phyloP scores from a whole-genome alignment of 2,113 vertebrate species.

The Callaeas wilsoni region DNA sequence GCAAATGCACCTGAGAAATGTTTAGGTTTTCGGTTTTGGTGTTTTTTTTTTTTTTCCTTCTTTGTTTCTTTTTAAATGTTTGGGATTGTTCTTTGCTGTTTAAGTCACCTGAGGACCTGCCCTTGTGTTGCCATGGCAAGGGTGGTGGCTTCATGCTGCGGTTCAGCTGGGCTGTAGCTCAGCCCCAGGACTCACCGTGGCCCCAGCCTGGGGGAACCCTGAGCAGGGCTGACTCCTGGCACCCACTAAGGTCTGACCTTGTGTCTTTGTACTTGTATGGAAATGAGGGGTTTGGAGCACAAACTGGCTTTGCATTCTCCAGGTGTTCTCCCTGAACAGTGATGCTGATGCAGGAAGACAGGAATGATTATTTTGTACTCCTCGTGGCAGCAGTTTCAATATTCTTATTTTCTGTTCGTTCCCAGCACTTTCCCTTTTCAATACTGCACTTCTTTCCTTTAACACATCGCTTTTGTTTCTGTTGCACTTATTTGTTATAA shows the following conservation, averaged over 20 bases:
- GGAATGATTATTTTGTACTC: background rate
- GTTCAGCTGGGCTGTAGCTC: background rate
- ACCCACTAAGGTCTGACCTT: background rate
- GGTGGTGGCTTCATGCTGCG: background rate
- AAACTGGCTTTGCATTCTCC: background rate
- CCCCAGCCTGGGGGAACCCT: background rate
- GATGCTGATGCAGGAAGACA: background rate
- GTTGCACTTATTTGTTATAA: background rate
- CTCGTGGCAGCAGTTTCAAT: background rate
- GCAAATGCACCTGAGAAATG: background rate
- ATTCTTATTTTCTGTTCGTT: background rate
- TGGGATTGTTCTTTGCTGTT: background rate
- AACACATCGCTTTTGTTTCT: background rate
- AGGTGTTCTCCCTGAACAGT: background rate
- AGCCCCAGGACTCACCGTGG: background rate
- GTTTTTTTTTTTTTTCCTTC: background rate
- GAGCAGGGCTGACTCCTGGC: background rate
- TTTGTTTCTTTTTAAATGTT: background rate
- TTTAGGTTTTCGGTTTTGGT: accelerated
- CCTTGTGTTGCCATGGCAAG: accelerated
- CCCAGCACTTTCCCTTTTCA: background rate
- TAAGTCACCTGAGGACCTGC: background rate
- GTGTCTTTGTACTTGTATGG: background rate
- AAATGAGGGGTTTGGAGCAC: background rate
- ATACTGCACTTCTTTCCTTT: background rate